Percentiles rank a stretch among this genome's conserved stretches.
Evolutionary conservation across 2,888 invertebrate species (phyloP).

Genomic region (Kryphioiulus occultus): DNA sequence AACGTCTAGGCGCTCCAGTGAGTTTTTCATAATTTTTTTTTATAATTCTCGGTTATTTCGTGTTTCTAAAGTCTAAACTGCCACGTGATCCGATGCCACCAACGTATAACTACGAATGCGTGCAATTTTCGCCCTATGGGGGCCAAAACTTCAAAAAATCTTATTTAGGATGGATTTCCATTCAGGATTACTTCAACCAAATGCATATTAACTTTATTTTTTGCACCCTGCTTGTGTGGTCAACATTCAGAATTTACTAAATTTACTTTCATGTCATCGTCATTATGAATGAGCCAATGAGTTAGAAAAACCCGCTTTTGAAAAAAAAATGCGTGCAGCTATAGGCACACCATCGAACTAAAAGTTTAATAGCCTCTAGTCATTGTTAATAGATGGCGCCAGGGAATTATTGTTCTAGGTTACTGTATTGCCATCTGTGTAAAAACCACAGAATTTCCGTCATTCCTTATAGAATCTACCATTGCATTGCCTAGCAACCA

Average conservation of each 20-base stretch:
- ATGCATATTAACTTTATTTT: slow-evolving; percentile 1
- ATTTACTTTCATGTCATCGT: slow-evolving; percentile 8
- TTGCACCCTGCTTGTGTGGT: neutral
- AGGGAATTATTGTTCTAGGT: neutral
- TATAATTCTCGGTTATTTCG: neutral
- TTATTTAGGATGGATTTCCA: slow-evolving; percentile 8
- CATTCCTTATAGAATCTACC: neutral
- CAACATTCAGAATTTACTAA: neutral
- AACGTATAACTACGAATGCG: slow-evolving; percentile 16
- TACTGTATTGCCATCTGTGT: neutral
- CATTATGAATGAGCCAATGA: neutral
- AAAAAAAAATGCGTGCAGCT: neutral
- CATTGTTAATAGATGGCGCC: neutral
- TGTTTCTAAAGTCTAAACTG: slow-evolving; percentile 6
- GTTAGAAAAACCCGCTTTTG: neutral
- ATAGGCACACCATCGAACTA: neutral
- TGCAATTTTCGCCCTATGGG: slow-evolving; percentile 16
- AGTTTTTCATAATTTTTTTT: neutral
- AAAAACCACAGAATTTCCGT: no score
- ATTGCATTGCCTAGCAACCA: neutral
- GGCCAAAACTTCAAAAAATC: neutral
- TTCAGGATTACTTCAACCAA: slow-evolving; percentile 6
- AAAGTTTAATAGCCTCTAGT: neutral
- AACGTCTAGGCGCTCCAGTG: neutral
- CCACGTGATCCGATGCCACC: slow-evolving; percentile 8